Evolutionary conservation across 2,113 vertebrate genomes (phyloP).

Genomic region (Turnix velox): DNA sequence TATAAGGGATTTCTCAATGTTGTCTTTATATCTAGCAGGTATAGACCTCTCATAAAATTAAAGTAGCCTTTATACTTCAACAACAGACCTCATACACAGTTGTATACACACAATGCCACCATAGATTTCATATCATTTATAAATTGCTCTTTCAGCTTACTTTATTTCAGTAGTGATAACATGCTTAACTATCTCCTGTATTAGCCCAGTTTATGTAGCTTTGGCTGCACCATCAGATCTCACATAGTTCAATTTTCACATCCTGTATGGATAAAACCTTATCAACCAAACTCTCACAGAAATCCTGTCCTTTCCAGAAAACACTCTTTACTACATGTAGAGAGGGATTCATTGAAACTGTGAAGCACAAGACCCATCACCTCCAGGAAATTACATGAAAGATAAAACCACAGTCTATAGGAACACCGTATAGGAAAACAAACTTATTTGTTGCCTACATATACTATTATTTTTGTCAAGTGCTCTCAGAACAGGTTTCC

Average conservation of each 20-base stretch:
- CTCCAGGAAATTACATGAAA: not conserved
- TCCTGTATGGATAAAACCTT: not conserved
- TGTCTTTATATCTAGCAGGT: not conserved
- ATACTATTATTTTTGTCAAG: not conserved
- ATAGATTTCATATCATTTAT: not conserved
- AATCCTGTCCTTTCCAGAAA: not conserved
- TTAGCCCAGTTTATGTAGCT: not conserved
- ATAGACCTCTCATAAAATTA: not conserved
- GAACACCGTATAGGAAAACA: not conserved
- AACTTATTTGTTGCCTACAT: not conserved
- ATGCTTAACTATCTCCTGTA: not conserved
- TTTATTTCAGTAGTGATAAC: not conserved
- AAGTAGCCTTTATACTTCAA: not conserved
- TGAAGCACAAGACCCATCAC: not conserved
- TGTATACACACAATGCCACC: not conserved
- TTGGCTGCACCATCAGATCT: not conserved
- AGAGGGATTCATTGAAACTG: not conserved
- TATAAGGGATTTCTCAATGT: not conserved
- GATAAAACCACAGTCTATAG: not conserved
- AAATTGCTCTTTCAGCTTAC: not conserved
- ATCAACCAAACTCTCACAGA: not conserved
- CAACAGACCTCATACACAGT: not conserved
- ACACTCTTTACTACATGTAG: not conserved
- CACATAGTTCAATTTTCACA: not conserved
- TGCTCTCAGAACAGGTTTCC: not conserved